phyloP scores from a whole-genome alignment of 1,140 invertebrate genomes.

The Manduca sexta region DNA sequence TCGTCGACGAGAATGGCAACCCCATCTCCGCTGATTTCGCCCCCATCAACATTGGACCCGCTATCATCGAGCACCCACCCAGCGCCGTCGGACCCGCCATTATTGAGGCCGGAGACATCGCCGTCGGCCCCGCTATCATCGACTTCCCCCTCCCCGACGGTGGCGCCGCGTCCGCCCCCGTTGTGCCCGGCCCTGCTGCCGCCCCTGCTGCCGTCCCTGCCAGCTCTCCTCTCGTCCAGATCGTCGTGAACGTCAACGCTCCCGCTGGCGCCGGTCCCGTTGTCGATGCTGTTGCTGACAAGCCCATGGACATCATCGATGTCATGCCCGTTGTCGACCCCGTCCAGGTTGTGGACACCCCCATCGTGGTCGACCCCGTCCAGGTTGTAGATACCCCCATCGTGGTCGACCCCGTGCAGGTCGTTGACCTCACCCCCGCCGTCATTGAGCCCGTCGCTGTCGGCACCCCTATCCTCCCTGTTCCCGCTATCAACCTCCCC shows the following conservation, averaged over 20 bases:
- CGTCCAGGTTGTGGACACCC: background rate
- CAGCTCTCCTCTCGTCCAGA: conserved; percentile 6
- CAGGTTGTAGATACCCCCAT: too few relatives aligned
- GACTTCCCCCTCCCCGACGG: background rate
- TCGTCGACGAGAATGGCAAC: conserved; percentile 12
- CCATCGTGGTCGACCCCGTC: conserved; percentile 1
- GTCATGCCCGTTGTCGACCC: conserved; percentile 7
- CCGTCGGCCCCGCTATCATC: background rate
- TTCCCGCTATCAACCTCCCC: background rate
- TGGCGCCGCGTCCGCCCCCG: background rate
- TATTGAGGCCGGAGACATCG: background rate
- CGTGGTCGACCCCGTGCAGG: conserved; percentile 8
- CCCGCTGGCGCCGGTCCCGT: conserved; percentile 2
- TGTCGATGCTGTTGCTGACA: too few relatives aligned
- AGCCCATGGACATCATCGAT: background rate
- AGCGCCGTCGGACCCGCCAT: conserved; percentile 13
- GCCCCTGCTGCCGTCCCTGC: background rate
- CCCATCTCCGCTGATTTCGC: too few relatives aligned
- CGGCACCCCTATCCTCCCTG: conserved; percentile 5
- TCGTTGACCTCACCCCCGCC: conserved; percentile 8
- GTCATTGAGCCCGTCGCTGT: conserved; percentile 9
- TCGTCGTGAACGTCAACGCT: conserved; percentile 14
- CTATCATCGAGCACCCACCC: conserved; percentile 8
- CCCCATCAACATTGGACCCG: conserved; percentile 14
- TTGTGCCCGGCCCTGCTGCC: background rate